Evolutionary conservation across 2,797 vertebrate species (phyloP).

Genomic region (Alosa sapidissima): DNA sequence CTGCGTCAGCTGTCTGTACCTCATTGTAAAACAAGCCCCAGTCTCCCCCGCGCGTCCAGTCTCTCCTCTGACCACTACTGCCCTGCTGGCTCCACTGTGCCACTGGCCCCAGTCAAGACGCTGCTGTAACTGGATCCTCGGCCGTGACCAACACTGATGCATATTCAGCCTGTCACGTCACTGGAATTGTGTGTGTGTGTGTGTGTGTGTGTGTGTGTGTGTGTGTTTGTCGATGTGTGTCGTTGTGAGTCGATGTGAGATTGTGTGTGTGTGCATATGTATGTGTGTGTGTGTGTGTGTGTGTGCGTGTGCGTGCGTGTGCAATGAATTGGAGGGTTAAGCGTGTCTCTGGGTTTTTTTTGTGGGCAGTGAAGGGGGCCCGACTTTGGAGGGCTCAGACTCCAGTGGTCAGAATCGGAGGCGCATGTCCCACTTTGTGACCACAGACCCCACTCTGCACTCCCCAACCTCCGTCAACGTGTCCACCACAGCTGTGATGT

Average conservation of each 20-base stretch:
- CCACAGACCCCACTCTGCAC: constrained; percentile 1
- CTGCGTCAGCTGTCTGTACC: background rate
- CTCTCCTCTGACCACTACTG: too few species aligned
- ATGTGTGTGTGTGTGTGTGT: background rate
- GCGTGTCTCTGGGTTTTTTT: background rate
- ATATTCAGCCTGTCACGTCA: background rate
- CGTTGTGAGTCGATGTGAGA: background rate
- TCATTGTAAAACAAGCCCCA: background rate
- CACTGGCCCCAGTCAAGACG: background rate
- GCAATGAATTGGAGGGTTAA: background rate
- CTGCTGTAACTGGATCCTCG: background rate
- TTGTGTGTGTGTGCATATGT: background rate
- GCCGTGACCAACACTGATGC: background rate
- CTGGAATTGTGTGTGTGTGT: background rate
- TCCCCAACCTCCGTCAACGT: background rate
- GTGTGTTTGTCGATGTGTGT: background rate
- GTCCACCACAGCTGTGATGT: constrained; percentile 5
- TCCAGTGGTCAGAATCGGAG: background rate
- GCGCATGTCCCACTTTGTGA: background rate
- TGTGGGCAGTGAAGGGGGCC: background rate
- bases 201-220: background rate
- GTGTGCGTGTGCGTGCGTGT: background rate
- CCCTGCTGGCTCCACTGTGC: background rate
- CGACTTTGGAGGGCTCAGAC: background rate
- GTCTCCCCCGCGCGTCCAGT: too few species aligned